phyloP scores from a whole-genome alignment of 2,797 vertebrate species.

The Graptemys geographica region DNA sequence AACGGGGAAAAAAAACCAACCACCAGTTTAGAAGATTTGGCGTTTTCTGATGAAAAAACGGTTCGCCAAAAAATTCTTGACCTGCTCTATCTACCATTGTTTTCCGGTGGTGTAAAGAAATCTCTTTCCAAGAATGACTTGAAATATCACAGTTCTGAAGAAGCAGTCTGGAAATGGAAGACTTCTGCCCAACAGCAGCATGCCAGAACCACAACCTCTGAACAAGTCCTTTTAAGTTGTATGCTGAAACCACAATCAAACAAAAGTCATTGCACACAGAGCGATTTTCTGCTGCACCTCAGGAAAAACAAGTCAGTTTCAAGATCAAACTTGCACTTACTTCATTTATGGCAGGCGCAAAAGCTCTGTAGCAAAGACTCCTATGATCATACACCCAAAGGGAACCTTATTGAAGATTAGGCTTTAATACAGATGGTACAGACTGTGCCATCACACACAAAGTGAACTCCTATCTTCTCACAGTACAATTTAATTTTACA shows the following conservation, averaged over 20 bases:
- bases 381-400: not conserved
- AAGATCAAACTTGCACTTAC: not conserved
- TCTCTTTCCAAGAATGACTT: not conserved
- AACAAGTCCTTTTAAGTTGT: not conserved
- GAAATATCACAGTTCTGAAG: not conserved
- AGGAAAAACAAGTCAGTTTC: not conserved
- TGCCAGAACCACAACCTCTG: not conserved
- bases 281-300: not conserved
- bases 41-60: not conserved
- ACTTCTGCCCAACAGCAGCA: not conserved
- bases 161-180: accelerated
- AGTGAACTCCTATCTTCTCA: not conserved
- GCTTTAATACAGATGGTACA: not conserved
- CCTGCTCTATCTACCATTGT: not conserved
- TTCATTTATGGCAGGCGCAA: not conserved
- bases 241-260: not conserved
- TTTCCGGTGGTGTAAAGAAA: not conserved
- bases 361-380: not conserved
- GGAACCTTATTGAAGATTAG: not conserved
- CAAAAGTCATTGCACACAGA: not conserved
- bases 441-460: not conserved
- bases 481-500: not conserved
- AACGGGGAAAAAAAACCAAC: not conserved
- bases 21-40: not conserved
- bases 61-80: not conserved